Evolutionary conservation across 2,888 invertebrate species (phyloP).

Genomic region (Metacarcinus magister): DNA sequence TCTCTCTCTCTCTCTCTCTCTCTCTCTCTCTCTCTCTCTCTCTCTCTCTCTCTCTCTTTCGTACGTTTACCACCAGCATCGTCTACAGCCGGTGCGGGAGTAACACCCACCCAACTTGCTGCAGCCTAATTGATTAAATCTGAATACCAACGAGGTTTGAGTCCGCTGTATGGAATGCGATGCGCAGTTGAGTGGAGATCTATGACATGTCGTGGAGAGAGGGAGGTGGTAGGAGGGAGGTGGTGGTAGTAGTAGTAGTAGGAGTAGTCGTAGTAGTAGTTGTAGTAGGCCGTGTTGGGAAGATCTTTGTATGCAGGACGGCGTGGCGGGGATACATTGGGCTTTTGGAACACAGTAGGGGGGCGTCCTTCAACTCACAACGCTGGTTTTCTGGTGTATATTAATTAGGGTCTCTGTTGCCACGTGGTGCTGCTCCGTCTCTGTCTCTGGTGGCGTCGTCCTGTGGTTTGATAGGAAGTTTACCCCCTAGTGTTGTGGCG

Average conservation of each 20-base stretch:
- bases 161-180: slow-evolving; percentile 17
- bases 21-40: slow-evolving; percentile 26
- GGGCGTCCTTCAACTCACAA: not conserved
- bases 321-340: not conserved
- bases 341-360: not conserved
- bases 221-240: not conserved
- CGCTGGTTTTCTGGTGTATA: slow-evolving; percentile 21
- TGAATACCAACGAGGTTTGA: slow-evolving; percentile 41
- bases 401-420: not conserved
- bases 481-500: not conserved
- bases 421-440: not conserved
- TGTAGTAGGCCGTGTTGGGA: not conserved
- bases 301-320: not conserved
- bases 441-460: not conserved
- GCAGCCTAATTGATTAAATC: slow-evolving; percentile 21
- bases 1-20: slow-evolving; percentile 1
- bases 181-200: not conserved
- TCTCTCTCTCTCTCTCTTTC: not conserved
- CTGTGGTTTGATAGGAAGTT: not conserved
- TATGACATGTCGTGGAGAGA: not conserved
- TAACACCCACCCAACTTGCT: not conserved
- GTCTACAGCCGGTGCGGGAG: not conserved
- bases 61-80: not conserved
- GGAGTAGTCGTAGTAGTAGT: not conserved
- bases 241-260: not conserved